These are phyloP conservation scores for Synergus japonicus DNA, from an alignment of 2,888 invertebrate genomes.

Conservation along the genomic window DNA sequence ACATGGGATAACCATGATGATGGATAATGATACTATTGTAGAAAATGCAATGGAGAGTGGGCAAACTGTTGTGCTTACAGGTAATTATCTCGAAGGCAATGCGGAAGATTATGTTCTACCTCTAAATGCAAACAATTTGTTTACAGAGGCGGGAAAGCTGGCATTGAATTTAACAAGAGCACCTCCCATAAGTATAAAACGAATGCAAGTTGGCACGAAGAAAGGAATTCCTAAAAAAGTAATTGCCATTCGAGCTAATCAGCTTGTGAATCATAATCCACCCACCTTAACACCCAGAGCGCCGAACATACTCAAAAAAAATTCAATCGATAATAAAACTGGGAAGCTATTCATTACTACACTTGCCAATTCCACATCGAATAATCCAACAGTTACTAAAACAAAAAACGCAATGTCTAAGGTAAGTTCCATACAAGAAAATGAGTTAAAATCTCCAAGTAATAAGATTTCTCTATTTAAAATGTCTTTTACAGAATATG, in stretches of 20 bases:
- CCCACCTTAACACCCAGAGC: constrained; percentile 66
- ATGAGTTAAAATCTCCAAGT: constrained; percentile 1
- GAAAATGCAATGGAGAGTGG: constrained; percentile 91
- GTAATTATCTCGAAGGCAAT: constrained; percentile 72
- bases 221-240: constrained; percentile 77
- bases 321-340: constrained; percentile 64
- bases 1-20: constrained; percentile 92
- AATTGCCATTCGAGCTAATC: constrained; percentile 79
- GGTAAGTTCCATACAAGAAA: constrained; percentile 36
- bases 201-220: constrained; percentile 70
- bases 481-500: constrained; percentile 63
- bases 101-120: not conserved
- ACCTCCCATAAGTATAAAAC: constrained; percentile 72
- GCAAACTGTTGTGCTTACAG: constrained; percentile 89
- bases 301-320: constrained; percentile 74
- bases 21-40: constrained; percentile 82
- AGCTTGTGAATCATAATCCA: constrained; percentile 76
- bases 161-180: constrained; percentile 82
- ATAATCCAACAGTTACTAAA: constrained; percentile 63
- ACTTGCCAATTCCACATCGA: constrained; percentile 64
- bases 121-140: constrained; percentile 30
- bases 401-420: constrained; percentile 64
- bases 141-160: constrained; percentile 86
- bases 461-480: not conserved
- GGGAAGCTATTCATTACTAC: constrained; percentile 71